Percentiles rank a stretch among this genome's conserved stretches.
These are phyloP conservation scores for Danio tinwini DNA, from an alignment of 2,797 vertebrate genomes.

Conservation along the genomic window DNA sequence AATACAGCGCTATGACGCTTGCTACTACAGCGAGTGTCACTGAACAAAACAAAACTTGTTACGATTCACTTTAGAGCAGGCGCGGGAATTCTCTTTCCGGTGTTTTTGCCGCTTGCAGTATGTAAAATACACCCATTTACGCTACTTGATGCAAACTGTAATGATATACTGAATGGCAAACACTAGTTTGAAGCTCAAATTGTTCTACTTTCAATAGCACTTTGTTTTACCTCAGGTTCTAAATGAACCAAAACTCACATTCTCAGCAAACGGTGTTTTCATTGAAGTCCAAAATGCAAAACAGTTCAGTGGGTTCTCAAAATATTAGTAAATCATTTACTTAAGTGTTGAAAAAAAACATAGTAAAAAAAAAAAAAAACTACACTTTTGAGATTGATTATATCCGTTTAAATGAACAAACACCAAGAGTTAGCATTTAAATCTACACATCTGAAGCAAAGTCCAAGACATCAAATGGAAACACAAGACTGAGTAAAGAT, in stretches of 20 bases:
- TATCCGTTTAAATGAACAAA: not conserved
- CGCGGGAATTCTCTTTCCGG: not conserved
- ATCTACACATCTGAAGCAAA: not conserved
- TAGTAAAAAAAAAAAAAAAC: not conserved
- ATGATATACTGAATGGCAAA: not conserved
- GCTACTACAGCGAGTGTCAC: not conserved
- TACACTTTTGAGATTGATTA: not conserved
- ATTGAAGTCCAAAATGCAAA: not conserved
- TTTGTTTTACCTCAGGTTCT: not conserved
- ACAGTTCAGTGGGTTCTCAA: not conserved
- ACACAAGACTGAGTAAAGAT: constrained; percentile 67
- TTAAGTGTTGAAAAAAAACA: too few relatives aligned
- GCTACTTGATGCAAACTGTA: too few relatives aligned
- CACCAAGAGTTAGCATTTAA: not conserved
- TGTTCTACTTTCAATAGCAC: not conserved
- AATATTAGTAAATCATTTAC: not conserved
- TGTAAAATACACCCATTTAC: not conserved
- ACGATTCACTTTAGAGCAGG: not conserved
- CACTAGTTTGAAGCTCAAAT: not conserved
- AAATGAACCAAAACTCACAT: not conserved
- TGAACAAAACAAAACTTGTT: not conserved
- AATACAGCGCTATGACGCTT: not conserved
- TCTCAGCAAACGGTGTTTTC: not conserved
- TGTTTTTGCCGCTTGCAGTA: not conserved
- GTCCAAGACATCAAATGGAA: constrained; percentile 44